phyloP scores from a whole-genome alignment of 2,113 vertebrate species.

The Sapajus apella region DNA sequence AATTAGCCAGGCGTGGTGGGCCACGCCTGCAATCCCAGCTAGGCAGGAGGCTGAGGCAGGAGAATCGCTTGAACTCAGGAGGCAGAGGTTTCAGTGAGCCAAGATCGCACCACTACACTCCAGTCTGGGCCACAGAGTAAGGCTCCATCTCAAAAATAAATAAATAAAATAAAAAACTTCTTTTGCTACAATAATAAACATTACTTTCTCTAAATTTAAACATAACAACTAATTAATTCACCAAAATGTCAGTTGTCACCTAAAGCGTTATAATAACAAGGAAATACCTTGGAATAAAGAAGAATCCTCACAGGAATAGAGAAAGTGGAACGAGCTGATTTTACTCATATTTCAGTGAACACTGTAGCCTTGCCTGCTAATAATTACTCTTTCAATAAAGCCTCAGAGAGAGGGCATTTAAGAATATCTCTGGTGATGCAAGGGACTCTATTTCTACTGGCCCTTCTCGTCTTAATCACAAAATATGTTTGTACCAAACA shows the following conservation, averaged over 20 bases:
- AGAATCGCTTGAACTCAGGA: too few species aligned
- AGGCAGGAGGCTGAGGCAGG: too few species aligned
- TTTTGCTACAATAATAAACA: conserved; percentile 59
- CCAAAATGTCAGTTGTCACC: conserved; percentile 70
- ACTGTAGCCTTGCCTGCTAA: background rate
- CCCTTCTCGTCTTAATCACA: conserved; percentile 26
- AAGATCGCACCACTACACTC: too few species aligned
- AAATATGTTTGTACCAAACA: conserved; percentile 21
- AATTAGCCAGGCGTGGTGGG: too few species aligned
- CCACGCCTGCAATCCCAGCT: too few species aligned
- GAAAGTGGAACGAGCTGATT: background rate
- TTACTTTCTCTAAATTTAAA: conserved; percentile 66
- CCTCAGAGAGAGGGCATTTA: background rate
- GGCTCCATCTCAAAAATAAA: too few species aligned
- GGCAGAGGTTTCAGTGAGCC: too few species aligned
- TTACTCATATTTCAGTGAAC: background rate
- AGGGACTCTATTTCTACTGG: background rate
- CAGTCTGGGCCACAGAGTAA: too few species aligned
- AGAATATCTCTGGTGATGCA: background rate
- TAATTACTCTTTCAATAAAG: background rate
- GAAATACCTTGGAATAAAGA: conserved; percentile 58
- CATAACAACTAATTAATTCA: conserved; percentile 64
- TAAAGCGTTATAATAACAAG: conserved; percentile 24
- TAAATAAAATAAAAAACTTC: too few species aligned
- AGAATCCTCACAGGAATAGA: background rate